Evolutionary conservation across 2,113 vertebrate genomes (phyloP), one percentile per base, ranked within the genome.

Genomic region (Tonatia bakeri): DNA sequence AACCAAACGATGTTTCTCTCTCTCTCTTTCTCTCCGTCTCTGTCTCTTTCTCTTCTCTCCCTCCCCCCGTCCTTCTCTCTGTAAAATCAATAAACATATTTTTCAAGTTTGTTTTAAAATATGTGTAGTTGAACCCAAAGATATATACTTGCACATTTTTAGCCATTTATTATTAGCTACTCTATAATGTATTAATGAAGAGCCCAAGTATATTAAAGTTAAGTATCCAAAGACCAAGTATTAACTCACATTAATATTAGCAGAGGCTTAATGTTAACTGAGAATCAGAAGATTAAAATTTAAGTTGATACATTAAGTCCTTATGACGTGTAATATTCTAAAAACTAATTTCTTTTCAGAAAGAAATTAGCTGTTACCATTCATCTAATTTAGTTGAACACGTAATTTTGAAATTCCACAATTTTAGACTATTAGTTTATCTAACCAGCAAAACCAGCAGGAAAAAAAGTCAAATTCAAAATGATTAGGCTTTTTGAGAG

Each of bases 341-440:
- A 90, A 94, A 61, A 70, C 15, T 31, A 54, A 72, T 81, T 79
- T 94, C 14, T 61, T 80, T 91, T 75, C 87, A 87, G 36, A 95
- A 91, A 24, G 31, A 75, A 17, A 65, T 31, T 91, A 73, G 64
- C 77, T 91, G 12, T 64, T 95, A 65, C 43, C 52, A 43, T 45
- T 87, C 22, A 73, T 73, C 73, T 91, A 72, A 85, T 73, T 72
- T 87, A 52, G 73, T 43, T 80, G 64, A 80, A 91, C 17, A 80
- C 31, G 36, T 86, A 59, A 59, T 59, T 59, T 59, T 59, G 22
- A 59, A 59, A 59, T 59, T 59, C 56, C 56, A 59, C 56, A 59
- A 59, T 59, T 24, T 59, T 24, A 59, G 24, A 59, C 56, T 59
- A 26, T 59, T 59, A 59, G 22, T 59, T 59, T 59, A 80, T 69